Evolutionary conservation across 64 coral and sea anemone genomes (phyloP).

Genomic region (Exaiptasia diaphana): DNA sequence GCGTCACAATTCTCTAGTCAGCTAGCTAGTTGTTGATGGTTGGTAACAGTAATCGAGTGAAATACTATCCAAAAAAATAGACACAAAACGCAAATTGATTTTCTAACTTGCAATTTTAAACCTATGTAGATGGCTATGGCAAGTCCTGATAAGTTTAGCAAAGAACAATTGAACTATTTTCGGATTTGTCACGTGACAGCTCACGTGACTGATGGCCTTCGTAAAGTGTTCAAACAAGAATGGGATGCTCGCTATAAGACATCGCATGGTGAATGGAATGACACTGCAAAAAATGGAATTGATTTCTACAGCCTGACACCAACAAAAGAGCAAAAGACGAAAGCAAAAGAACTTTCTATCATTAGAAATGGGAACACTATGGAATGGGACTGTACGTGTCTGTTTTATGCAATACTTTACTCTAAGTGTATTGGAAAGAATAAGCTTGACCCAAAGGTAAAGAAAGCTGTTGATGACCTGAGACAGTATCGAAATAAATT

Average conservation of each 20-base stretch:
- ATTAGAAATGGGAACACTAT: background rate
- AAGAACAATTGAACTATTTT: background rate
- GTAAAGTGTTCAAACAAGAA: conserved; percentile 2
- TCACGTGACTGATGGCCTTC: background rate
- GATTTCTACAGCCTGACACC: background rate
- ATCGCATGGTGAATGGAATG: background rate
- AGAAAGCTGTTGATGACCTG: background rate
- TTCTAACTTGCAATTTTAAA: too few species aligned
- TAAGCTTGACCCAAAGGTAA: background rate
- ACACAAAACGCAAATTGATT: too few species aligned
- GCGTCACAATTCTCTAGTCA: too few species aligned
- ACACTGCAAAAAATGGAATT: background rate
- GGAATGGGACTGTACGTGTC: conserved; percentile 20
- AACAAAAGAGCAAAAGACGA: background rate
- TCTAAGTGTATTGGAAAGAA: conserved; percentile 1
- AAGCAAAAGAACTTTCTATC: background rate
- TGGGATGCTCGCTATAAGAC: conserved; percentile 21
- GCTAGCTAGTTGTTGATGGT: too few species aligned
- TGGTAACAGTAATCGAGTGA: too few species aligned
- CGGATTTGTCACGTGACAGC: background rate
- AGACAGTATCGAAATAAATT: background rate
- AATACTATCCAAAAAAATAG: too few species aligned
- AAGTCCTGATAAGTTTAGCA: too few species aligned
- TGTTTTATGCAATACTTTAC: conserved; percentile 20
- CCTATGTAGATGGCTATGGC: background rate